Evolutionary conservation across 2,888 invertebrate species (phyloP), one percentile per base, ranked within the genome.

Genomic region (Linnaemya tessellans): DNA sequence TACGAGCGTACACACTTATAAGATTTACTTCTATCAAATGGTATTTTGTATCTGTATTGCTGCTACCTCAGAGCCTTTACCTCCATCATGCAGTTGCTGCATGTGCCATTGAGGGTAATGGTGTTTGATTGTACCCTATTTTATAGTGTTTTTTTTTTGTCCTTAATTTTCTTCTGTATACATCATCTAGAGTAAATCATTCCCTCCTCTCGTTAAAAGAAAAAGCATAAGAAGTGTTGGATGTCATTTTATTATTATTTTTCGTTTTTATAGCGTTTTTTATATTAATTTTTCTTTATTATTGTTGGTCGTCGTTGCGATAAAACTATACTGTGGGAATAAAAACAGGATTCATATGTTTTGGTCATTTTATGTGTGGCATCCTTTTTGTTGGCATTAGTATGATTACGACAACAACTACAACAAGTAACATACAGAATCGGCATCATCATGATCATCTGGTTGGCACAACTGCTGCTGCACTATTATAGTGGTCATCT

Each of bases 211-310:
- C 77, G 11, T 49, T 30, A 46, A 54, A 74, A 67, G 70, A 60
- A 73, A 73, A 62, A 65, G 68, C 35, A 70, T 89, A 90, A 91
- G 91, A 92, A 92, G 92, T 92, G 92, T 92, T 92, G 92, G 92
- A 92, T 92, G 92, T 92, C 92, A 92, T 92, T 91, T 92, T 91
- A 91, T 92, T 92, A 91, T 92, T 90, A 81, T 82, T 82, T 77
- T 78, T 73, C 54, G 43, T 65, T 84, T 78, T 71, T 71, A 67
- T 78, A 77, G 88, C 79, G 87, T 88, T 84, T 79, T 86, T 81
- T 78, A 22, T 18, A 22, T 30, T 30, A 30, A 30, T 30, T 64
- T 54, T 54, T 30, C 43, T 20, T 56, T 56, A 10, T 58, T 56
- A 35, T 46, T 58, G 70, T 41, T 79, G 35, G 8, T 73, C 18